Evolutionary conservation across 2,797 vertebrate species (phyloP).

Genomic region (Argya squamiceps): DNA sequence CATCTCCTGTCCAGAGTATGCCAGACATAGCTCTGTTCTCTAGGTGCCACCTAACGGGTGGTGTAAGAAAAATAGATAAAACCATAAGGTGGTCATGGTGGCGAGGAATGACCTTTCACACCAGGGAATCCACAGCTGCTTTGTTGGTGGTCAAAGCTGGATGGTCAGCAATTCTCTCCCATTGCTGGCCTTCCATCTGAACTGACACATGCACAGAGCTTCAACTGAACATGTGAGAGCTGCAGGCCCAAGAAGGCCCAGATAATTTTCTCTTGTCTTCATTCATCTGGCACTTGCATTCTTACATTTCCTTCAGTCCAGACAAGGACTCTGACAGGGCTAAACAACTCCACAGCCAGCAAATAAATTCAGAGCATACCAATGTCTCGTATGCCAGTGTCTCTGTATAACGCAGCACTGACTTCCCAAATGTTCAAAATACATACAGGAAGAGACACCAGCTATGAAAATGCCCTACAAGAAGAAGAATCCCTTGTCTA

Average conservation of each 20-base stretch:
- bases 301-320: not conserved
- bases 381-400: not conserved
- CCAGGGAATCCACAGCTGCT: not conserved
- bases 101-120: not conserved
- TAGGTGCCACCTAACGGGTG: not conserved
- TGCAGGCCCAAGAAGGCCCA: not conserved
- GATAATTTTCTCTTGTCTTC: not conserved
- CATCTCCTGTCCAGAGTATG: not conserved
- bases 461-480: not conserved
- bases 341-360: not conserved
- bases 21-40: not conserved
- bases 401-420: not conserved
- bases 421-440: not conserved
- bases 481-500: not conserved
- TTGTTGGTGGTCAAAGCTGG: not conserved
- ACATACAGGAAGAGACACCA: not conserved
- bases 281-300: not conserved
- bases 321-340: not conserved
- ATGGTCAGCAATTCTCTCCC: not conserved
- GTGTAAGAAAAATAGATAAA: not conserved
- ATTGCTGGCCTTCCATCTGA: not conserved
- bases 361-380: not conserved
- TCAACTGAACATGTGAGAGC: not conserved
- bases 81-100: no score
- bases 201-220: not conserved